A percentile compares a stretch with the other conserved stretches of the same genome.
phyloP scores from a whole-genome alignment of 2,113 vertebrate species.

The Chascanopsetta lugubris region DNA sequence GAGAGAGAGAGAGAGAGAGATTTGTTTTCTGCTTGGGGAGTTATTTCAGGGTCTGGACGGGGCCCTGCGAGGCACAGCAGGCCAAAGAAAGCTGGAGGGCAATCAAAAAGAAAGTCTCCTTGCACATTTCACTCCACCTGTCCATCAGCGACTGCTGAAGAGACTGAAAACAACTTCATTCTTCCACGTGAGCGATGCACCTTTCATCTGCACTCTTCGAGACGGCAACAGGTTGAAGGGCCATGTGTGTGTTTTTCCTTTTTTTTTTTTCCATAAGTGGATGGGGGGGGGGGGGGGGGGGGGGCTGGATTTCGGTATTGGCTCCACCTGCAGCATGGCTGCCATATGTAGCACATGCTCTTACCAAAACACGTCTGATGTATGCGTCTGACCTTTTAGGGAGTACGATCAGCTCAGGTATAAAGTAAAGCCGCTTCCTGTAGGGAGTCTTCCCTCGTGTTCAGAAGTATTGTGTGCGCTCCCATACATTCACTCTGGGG shows the following conservation, averaged over 20 bases:
- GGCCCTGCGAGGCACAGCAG: slow-evolving; percentile 63
- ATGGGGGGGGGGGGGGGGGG: background rate
- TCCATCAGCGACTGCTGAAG: slow-evolving; percentile 64
- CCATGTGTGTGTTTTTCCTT: slow-evolving; percentile 2
- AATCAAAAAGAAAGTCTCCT: slow-evolving; percentile 72
- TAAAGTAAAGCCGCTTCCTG: background rate
- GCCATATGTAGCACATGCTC: slow-evolving; percentile 47
- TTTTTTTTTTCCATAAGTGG: background rate
- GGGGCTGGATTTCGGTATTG: slow-evolving; percentile 15
- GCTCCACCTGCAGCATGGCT: slow-evolving; percentile 31
- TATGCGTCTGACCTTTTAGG: slow-evolving; percentile 33
- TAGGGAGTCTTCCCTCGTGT: background rate
- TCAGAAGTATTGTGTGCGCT: slow-evolving; percentile 31
- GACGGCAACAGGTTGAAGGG: slow-evolving; percentile 36
- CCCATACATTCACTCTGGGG: slow-evolving; percentile 43
- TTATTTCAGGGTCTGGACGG: slow-evolving; percentile 63
- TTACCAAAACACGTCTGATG: slow-evolving; percentile 38
- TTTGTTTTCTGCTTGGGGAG: slow-evolving; percentile 59
- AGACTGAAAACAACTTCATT: slow-evolving; percentile 69
- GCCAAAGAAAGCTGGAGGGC: slow-evolving; percentile 74
- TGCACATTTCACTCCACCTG: slow-evolving; percentile 55
- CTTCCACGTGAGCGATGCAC: slow-evolving; percentile 61
- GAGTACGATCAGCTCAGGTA: background rate
- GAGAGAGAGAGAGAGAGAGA: slow-evolving; percentile 2
- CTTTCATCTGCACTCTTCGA: slow-evolving; percentile 59